Conservation (phyloP, 2,888 invertebrate species). For the Pyrgus malvae region DNA sequence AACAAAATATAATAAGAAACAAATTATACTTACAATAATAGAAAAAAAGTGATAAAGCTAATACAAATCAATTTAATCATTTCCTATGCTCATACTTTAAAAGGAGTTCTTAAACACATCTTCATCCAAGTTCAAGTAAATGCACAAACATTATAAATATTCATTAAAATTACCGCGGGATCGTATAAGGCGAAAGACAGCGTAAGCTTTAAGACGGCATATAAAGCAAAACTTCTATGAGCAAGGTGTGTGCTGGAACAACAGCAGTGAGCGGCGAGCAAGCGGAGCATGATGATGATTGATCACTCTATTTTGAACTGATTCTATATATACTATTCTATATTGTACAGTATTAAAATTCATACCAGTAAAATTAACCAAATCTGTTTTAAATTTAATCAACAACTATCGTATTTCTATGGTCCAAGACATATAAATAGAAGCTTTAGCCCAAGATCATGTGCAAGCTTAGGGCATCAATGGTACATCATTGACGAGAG, state of each 20-base stretch:
- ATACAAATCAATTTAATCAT: constrained; percentile 37
- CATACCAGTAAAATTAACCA: too few relatives aligned
- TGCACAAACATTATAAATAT: constrained; percentile 65
- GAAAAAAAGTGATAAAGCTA: neutral
- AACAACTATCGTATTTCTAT: too few relatives aligned
- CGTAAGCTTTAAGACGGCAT: constrained; percentile 52
- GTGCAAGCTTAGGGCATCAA: too few relatives aligned
- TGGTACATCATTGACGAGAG: too few relatives aligned
- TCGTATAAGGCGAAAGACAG: constrained; percentile 47
- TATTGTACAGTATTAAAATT: too few relatives aligned
- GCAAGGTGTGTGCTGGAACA: neutral
- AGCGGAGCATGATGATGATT: too few relatives aligned
- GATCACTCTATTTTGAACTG: too few relatives aligned
- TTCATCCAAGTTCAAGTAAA: constrained; percentile 52
- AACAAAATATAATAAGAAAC: neutral
- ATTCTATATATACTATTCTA: too few relatives aligned
- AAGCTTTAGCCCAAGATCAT: too few relatives aligned
- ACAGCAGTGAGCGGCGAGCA: neutral
- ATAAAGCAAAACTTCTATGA: constrained; percentile 50
- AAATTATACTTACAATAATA: neutral
- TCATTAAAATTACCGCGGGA: constrained; percentile 62
- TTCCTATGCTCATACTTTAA: constrained; percentile 31
- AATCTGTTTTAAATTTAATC: too few relatives aligned
- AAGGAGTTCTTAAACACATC: constrained; percentile 34
- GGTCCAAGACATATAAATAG: too few relatives aligned